phyloP scores from a whole-genome alignment of 1,140 invertebrate genomes.

The Eriocheir sinensis region DNA sequence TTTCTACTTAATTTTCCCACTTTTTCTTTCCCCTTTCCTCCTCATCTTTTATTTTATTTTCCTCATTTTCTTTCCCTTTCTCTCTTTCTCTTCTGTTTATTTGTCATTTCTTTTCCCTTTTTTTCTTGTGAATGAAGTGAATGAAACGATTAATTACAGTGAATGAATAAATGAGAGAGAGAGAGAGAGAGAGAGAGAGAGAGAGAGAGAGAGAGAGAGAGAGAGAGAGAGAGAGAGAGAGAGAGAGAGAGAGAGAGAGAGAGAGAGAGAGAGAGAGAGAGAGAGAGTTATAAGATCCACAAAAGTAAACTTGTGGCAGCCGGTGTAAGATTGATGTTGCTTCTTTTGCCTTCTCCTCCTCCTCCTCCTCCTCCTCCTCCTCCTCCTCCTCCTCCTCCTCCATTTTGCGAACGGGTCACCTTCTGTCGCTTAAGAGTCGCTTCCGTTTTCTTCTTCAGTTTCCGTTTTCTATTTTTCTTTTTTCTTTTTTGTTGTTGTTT shows the following conservation, averaged over 20 bases:
- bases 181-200: background rate
- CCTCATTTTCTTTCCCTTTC: too few relatives aligned
- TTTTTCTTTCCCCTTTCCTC: too few relatives aligned
- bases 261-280: conserved; percentile 22
- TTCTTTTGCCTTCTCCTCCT: conserved; percentile 3
- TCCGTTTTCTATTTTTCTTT: background rate
- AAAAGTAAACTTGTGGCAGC: background rate
- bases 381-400: background rate
- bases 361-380: background rate
- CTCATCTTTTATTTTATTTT: too few relatives aligned
- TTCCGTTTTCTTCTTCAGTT: background rate
- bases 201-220: conserved; percentile 15
- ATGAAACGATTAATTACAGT: too few relatives aligned
- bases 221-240: conserved; percentile 22
- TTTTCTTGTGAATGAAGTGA: too few relatives aligned
- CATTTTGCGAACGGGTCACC: background rate
- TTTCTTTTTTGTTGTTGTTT: background rate
- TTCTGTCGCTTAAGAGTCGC: background rate
- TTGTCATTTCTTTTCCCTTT: too few relatives aligned
- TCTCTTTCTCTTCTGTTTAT: too few relatives aligned
- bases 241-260: conserved; percentile 3
- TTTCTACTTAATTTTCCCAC: too few relatives aligned
- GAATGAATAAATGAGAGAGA: background rate
- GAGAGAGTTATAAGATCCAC: background rate
- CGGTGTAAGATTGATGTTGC: conserved; percentile 12